phyloP scores from a whole-genome alignment of 2,797 vertebrate species.

The Micropoecilia bifurca region DNA sequence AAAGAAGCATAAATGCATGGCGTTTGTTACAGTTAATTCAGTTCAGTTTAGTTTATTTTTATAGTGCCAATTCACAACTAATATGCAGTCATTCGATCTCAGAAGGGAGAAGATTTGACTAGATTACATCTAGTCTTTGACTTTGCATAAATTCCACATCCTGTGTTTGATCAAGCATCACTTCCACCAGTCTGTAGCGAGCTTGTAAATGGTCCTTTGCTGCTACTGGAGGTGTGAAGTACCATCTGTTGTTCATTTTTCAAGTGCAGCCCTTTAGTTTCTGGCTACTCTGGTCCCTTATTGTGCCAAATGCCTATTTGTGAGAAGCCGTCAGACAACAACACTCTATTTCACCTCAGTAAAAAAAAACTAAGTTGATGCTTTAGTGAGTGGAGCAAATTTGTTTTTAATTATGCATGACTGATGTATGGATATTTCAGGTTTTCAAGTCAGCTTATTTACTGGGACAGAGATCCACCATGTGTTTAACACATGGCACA shows the following conservation, averaged over 20 bases:
- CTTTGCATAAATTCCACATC: background rate
- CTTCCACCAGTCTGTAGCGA: background rate
- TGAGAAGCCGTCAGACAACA: slow-evolving; percentile 43
- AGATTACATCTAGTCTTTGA: background rate
- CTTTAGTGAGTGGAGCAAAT: background rate
- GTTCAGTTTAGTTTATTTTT: background rate
- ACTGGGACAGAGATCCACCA: slow-evolving; percentile 36
- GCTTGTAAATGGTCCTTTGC: slow-evolving; percentile 5
- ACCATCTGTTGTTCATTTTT: slow-evolving; percentile 68
- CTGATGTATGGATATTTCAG: background rate
- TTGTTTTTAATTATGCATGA: slow-evolving; percentile 23
- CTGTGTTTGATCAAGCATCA: background rate
- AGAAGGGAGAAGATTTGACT: background rate
- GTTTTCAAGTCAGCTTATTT: slow-evolving; percentile 33
- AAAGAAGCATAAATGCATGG: background rate
- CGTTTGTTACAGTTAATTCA: background rate
- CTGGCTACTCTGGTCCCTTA: slow-evolving; percentile 32
- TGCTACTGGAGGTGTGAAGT: slow-evolving; percentile 49
- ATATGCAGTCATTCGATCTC: background rate
- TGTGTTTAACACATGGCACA: slow-evolving; percentile 66
- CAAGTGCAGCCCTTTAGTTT: slow-evolving; percentile 44
- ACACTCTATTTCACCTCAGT: slow-evolving; percentile 11
- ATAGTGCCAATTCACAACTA: background rate
- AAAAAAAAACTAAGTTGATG: background rate
- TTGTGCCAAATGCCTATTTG: slow-evolving; percentile 44